phyloP scores from a whole-genome alignment of 2,113 vertebrate genomes.

The Petrocephalus microphthalmus region DNA sequence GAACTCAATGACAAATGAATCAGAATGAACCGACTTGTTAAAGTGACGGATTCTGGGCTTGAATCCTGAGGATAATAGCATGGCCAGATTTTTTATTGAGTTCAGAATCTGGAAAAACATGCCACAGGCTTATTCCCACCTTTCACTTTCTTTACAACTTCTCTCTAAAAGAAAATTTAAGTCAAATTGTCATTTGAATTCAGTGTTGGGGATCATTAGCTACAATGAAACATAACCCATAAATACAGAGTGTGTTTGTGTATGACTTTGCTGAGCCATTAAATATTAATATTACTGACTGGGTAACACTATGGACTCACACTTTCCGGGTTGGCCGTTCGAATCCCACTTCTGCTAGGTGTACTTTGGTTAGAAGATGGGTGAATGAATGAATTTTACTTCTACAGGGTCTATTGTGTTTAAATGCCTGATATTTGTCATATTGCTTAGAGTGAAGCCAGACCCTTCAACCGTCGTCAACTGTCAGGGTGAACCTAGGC shows the following conservation, averaged over 20 bases:
- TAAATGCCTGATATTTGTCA: not conserved
- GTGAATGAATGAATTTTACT: not conserved
- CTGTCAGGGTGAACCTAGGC: not conserved
- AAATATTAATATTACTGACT: not conserved
- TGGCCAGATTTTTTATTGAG: not conserved
- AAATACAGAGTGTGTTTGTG: not conserved
- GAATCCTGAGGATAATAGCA: not conserved
- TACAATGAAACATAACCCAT: not conserved
- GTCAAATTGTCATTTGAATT: not conserved
- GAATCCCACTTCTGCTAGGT: not conserved
- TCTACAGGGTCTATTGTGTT: not conserved
- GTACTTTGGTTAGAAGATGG: not conserved
- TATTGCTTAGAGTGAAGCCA: not conserved
- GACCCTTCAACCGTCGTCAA: not conserved
- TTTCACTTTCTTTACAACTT: not conserved
- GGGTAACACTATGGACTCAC: not conserved
- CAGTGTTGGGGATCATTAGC: not conserved
- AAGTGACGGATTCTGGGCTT: not conserved
- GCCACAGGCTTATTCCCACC: not conserved
- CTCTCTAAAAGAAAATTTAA: not conserved
- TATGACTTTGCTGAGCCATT: not conserved
- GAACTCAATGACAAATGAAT: not conserved
- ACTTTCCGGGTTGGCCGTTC: not conserved
- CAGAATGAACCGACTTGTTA: not conserved
- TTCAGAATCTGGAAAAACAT: not conserved